These are phyloP conservation scores for Orcinus orca DNA, from an alignment of 2,113 vertebrate species.

Conservation along the genomic window DNA sequence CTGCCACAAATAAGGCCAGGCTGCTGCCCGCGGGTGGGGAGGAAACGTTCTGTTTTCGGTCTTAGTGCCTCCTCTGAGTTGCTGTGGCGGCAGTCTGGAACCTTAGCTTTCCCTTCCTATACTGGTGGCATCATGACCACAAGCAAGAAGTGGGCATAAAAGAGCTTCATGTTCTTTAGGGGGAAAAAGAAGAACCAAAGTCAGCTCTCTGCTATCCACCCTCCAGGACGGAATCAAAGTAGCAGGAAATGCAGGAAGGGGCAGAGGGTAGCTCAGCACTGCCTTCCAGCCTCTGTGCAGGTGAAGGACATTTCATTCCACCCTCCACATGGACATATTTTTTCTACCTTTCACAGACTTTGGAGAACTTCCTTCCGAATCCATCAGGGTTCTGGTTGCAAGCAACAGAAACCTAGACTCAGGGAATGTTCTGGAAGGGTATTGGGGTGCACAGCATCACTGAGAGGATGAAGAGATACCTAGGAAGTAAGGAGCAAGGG, in stretches of 20 bases:
- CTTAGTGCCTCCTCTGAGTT: neutral
- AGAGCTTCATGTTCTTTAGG: neutral
- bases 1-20: neutral
- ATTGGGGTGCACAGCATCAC: neutral
- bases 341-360: neutral
- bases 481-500: neutral
- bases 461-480: neutral
- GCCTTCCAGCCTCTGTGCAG: neutral
- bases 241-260: neutral
- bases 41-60: rapidly evolving
- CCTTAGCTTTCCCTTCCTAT: neutral
- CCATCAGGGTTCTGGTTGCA: neutral
- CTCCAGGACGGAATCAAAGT: neutral
- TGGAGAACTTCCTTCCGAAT: neutral
- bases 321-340: neutral
- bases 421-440: constrained; percentile 1
- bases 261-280: neutral
- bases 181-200: neutral
- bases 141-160: neutral
- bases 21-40: neutral
- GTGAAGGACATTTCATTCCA: neutral
- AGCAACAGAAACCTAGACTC: neutral
- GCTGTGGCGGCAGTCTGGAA: neutral
- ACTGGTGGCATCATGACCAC: rapidly evolving
- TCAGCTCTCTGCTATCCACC: neutral